phyloP scores from a whole-genome alignment of 2,888 invertebrate genomes.

The Tribolium freemani region DNA sequence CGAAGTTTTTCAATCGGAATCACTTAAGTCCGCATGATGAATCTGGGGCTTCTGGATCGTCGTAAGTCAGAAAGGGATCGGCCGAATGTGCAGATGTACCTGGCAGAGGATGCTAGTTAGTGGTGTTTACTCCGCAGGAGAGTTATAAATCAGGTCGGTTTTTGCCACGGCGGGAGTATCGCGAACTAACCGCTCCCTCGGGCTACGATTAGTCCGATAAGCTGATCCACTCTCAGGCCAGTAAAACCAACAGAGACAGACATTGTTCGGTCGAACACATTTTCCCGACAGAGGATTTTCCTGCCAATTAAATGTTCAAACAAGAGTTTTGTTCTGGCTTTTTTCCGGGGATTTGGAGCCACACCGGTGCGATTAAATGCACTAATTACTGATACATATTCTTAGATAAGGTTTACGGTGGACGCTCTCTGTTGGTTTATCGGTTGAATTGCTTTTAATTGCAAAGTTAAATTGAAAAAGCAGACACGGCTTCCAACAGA shows the following conservation, averaged over 20 bases:
- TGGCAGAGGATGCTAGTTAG: conserved; percentile 52
- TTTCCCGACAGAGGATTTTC: conserved; percentile 38
- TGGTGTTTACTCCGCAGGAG: conserved; percentile 59
- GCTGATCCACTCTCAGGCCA: conserved; percentile 55
- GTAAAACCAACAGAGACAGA: conserved; percentile 42
- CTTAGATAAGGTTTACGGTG: conserved; percentile 8
- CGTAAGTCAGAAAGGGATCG: conserved; percentile 50
- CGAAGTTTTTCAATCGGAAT: conserved; percentile 57
- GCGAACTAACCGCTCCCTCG: conserved; percentile 62
- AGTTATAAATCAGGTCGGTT: conserved; percentile 60
- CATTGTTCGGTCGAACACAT: conserved; percentile 33
- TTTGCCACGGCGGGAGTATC: conserved; percentile 58
- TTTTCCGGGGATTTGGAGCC: conserved; percentile 8
- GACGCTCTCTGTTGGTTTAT: not conserved
- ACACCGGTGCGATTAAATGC: conserved; percentile 17
- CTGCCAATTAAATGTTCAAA: conserved; percentile 44
- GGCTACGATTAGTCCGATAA: conserved; percentile 62
- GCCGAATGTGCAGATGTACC: conserved; percentile 17
- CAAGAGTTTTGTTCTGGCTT: conserved; percentile 22
- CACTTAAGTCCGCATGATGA: conserved; percentile 56
- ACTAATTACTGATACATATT: conserved; percentile 24
- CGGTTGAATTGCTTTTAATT: conserved; percentile 3
- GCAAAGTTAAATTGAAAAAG: not conserved
- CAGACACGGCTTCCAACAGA: not conserved
- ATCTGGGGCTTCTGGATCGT: conserved; percentile 51